These are phyloP conservation scores for Lepidurus packardi DNA, from an alignment of 1,140 invertebrate genomes.

Conservation along the genomic window DNA sequence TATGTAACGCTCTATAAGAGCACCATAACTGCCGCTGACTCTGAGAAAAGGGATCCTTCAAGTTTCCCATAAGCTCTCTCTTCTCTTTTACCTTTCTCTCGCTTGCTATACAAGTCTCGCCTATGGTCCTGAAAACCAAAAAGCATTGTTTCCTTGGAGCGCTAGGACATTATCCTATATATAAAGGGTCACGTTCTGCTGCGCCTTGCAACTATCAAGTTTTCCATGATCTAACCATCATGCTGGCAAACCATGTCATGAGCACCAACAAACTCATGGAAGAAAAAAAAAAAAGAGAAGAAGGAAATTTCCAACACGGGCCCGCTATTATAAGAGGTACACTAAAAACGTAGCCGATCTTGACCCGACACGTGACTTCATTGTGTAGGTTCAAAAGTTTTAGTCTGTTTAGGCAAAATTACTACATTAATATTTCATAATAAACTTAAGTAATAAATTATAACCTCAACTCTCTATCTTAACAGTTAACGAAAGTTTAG, in stretches of 20 bases:
- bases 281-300: background rate
- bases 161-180: slow-evolving; percentile 5
- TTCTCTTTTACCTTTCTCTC: background rate
- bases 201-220: slow-evolving; percentile 17
- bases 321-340: background rate
- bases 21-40: slow-evolving; percentile 8
- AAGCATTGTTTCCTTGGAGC: slow-evolving; percentile 14
- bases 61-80: slow-evolving; percentile 19
- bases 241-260: background rate
- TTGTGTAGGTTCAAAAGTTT: too few species aligned
- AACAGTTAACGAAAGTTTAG: too few species aligned
- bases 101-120: background rate
- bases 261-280: background rate
- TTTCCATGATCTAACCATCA: slow-evolving; percentile 16
- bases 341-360: too few species aligned
- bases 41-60: slow-evolving; percentile 18
- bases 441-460: too few species aligned
- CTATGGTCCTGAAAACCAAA: background rate
- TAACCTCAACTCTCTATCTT: too few species aligned
- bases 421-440: too few species aligned
- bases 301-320: background rate
- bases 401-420: too few species aligned
- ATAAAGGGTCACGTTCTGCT: slow-evolving; percentile 14
- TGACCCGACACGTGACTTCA: too few species aligned
- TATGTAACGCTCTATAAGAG: slow-evolving; percentile 6